Evolutionary conservation across 35 echinoderm and acorn worm species (phyloP).

Genomic region (Patiria miniata): DNA sequence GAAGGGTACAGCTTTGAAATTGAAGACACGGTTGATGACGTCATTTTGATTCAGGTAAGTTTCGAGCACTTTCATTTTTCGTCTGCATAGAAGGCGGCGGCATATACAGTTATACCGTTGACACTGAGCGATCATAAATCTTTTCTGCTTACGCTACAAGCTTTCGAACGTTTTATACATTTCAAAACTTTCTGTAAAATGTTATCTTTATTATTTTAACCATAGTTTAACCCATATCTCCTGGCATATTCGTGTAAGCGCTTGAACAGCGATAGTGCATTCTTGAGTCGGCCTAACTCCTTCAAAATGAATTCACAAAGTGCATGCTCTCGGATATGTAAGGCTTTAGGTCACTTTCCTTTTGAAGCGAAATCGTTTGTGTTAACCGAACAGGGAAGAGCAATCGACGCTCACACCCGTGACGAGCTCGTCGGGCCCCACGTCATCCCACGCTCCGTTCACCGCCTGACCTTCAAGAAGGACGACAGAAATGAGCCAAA

Average conservation of each 20-base stretch:
- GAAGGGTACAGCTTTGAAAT: slow-evolving; percentile 68
- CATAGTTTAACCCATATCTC: too few relatives aligned
- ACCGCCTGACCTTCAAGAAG: slow-evolving; percentile 60
- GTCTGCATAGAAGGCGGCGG: too few relatives aligned
- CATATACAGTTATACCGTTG: too few relatives aligned
- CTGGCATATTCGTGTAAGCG: too few relatives aligned
- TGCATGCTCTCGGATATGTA: neutral
- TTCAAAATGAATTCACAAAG: neutral
- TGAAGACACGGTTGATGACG: slow-evolving; percentile 65
- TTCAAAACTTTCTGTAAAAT: too few relatives aligned
- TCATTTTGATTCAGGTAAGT: slow-evolving; percentile 71
- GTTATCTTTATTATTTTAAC: too few relatives aligned
- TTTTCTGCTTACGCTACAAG: too few relatives aligned
- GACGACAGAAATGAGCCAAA: slow-evolving; percentile 61
- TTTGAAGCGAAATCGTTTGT: neutral
- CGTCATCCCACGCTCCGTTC: slow-evolving; percentile 82
- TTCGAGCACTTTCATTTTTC: neutral
- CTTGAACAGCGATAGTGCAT: neutral
- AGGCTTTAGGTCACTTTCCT: neutral
- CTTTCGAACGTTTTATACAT: too few relatives aligned
- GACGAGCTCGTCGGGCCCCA: slow-evolving; percentile 73
- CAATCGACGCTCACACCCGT: slow-evolving; percentile 82
- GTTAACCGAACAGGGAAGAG: slow-evolving; percentile 46
- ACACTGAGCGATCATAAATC: too few relatives aligned
- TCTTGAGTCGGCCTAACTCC: neutral